Base-by-base conservation (phyloP, 2,113 vertebrate genomes). In the Coptodon rendalli region DNA sequence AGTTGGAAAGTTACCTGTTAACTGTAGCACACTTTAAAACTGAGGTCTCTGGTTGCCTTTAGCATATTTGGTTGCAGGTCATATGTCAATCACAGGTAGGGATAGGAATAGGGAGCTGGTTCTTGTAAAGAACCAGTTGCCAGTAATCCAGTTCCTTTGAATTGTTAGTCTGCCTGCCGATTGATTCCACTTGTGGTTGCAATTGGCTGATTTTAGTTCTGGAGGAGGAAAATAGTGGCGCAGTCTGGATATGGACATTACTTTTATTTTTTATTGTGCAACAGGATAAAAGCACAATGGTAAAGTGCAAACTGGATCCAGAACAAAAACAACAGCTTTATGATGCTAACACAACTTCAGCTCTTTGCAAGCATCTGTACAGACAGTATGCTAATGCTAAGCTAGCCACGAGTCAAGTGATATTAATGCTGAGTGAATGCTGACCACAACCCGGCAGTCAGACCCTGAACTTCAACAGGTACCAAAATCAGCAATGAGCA, bases 291-390 rank as follows among this genome's bases (percentile, higher is more conserved):
- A 66, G 17, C 61, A 66, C 31, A 31, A 66, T n/a, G 31, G 10
- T 38, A n/a, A 66, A 66, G 61, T n/a, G 17, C 34, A 66, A 66
- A n/a, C 61, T 66, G 17, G 34, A 66, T 36, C 16, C 10, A 66
- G 61, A 66, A 0, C 61, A 66, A 31, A 36, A 66, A n/a, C 31
- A 38, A n/a, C 10, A 0, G 17, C 31, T 66, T 0, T n/a, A 36
- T n/a, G 31, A 36, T 38, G 61, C 31, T 66, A n/a, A 66, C 31
- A 66, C 9, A 66, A 66, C 61, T 66, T 66, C 0, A 36, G 31
- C 17, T 66, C 61, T 63, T 36, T n/a, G 59, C 2, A 36, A 63
- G 59, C 17, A 63, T 63, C 59, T 12, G 6, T 9, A 66, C 6
- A 66, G 31, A 38, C 17, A n/a, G 27, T 9, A n/a, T 66, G 10